Evolutionary conservation across 2,888 invertebrate genomes (phyloP), one percentile per base, ranked within the genome.

Genomic region (Leptogaster cylindrica): DNA sequence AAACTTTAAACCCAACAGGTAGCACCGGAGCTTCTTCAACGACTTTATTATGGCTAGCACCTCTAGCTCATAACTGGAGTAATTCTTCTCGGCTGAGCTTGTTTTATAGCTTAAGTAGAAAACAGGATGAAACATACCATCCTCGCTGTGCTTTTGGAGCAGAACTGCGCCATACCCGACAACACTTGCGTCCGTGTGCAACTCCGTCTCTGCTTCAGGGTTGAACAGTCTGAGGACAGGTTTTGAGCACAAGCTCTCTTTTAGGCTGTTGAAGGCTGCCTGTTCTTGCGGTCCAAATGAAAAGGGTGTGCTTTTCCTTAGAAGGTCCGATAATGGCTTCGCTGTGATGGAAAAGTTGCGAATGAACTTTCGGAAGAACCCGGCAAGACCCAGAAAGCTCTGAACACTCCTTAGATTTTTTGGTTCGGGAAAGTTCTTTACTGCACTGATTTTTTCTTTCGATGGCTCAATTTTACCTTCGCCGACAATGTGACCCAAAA

Each of bases 301-400:
- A 71, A 72, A 74, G 12, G 33, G 7, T 12, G 12, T 28, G 12
- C 69, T 55, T 14, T 70, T 71, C 65, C 70, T 70, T 31, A 70
- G 25, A 3, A 74, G 39, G 4, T 66, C 65, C 7, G 70, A 69
- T 16, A 73, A 48, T 2, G 71, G 73, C 23, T 33, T 66, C 7
- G 70, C 71, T 44, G 46, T 0, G 72, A 68, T 67, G 71, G 73
- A 18, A 58, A 44, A 25, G 66, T 27, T n/a, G n/a, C n/a, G n/a
- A 2, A 74, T 69, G 64, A 74, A 74, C 39, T 69, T 71, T 16
- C 73, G 27, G 23, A 74, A 74, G 55, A 69, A 73, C n/a, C 72
- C 71, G 1, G 71, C 70, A 44, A 75, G 50, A 0, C 74, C 75
- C n/a, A 75, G 46, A 61, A 75, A 75, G 63, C 72, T 71, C 16